A percentile compares a stretch with the other conserved stretches of the same genome.
Evolutionary conservation across 2,113 vertebrate species (phyloP).

Genomic region (Myiozetetes cayanensis): DNA sequence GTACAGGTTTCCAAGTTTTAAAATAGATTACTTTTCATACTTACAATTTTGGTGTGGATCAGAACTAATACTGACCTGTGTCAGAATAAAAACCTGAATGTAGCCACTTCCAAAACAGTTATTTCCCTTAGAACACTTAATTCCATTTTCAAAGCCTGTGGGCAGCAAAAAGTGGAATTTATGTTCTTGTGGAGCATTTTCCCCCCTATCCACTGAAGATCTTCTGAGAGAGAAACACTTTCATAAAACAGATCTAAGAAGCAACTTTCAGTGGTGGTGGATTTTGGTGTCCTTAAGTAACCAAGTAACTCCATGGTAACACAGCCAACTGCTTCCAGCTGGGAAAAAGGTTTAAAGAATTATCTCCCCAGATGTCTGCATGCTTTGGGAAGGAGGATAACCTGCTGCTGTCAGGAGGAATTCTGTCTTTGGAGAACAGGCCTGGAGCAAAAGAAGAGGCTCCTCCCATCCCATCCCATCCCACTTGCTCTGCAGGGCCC

Average conservation of each 20-base stretch:
- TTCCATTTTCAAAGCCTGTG: neutral
- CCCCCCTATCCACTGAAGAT: neutral
- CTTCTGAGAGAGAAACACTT: neutral
- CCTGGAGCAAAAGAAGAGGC: neutral
- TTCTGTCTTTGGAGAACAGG: neutral
- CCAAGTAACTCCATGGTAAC: neutral
- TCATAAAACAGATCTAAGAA: neutral
- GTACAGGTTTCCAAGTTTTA: neutral
- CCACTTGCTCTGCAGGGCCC: neutral
- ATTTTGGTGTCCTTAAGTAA: neutral
- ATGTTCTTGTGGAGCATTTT: neutral
- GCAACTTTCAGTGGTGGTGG: neutral
- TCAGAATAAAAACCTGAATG: neutral
- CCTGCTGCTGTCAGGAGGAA: neutral
- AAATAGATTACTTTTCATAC: neutral
- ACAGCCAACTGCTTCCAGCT: neutral
- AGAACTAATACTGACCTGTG: neutral
- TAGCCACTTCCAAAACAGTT: neutral
- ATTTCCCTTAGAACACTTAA: neutral
- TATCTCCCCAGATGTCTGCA: neutral
- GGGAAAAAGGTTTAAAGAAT: neutral
- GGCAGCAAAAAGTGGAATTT: neutral
- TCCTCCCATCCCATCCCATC: neutral
- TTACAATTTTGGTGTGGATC: neutral
- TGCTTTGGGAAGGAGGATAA: neutral